These are phyloP conservation scores for Neodontobutis hainanensis DNA, from an alignment of 2,113 vertebrate genomes.

Conservation along the genomic window DNA sequence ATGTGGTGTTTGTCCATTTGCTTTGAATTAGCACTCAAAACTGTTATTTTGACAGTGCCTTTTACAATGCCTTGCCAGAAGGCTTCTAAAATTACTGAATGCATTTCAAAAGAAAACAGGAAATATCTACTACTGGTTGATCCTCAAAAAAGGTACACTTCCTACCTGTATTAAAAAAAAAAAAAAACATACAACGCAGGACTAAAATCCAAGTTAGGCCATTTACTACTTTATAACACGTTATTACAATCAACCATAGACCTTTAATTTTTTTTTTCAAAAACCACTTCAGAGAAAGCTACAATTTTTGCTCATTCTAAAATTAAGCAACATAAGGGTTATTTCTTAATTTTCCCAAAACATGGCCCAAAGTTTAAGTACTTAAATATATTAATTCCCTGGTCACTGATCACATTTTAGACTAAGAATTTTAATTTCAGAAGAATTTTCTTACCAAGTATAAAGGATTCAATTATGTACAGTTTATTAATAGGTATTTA, in stretches of 20 bases:
- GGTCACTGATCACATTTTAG: not conserved
- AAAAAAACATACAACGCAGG: constrained; percentile 35
- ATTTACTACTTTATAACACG: constrained; percentile 33
- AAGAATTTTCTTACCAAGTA: too few species aligned
- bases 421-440: too few species aligned
- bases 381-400: too few species aligned
- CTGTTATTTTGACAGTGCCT: constrained; percentile 33
- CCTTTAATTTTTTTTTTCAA: constrained; percentile 19
- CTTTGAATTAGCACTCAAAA: constrained; percentile 41
- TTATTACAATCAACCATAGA: constrained; percentile 51
- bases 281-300: constrained; percentile 3
- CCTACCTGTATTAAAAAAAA: constrained; percentile 21
- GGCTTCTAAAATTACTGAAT: constrained; percentile 45
- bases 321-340: constrained; percentile 19
- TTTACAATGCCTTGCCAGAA: constrained; percentile 73
- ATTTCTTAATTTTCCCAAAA: too few species aligned
- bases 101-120: constrained; percentile 38
- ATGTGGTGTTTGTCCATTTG: constrained; percentile 34
- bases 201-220: constrained; percentile 26
- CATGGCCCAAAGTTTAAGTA: too few species aligned
- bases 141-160: constrained; percentile 40
- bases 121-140: constrained; percentile 66
- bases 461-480: too few species aligned
- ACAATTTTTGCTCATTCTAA: constrained; percentile 50
- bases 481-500: too few species aligned